Percentiles rank a stretch among this genome's conserved stretches.
phyloP scores from a whole-genome alignment of 2,797 vertebrate genomes.

The Fratercula arctica region DNA sequence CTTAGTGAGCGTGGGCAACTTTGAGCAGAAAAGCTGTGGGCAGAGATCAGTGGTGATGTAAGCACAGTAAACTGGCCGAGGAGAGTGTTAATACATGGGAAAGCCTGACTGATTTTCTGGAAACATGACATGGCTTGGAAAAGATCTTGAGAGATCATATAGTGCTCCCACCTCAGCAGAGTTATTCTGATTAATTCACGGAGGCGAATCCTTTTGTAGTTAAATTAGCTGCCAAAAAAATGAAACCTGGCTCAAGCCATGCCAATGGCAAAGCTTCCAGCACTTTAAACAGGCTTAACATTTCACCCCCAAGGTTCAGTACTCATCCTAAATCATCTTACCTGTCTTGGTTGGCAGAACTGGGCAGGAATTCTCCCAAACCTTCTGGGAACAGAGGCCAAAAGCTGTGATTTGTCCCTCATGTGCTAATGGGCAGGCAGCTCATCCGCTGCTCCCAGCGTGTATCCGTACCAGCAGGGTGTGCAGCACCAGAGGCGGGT shows the following conservation, averaged over 20 bases:
- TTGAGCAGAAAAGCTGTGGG: neutral
- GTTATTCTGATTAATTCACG: neutral
- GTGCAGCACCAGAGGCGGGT: neutral
- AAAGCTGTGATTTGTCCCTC: neutral
- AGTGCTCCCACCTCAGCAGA: neutral
- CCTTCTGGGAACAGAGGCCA: neutral
- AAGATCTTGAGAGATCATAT: neutral
- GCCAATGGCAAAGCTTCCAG: neutral
- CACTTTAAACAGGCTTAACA: fast-evolving
- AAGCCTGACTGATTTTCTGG: neutral
- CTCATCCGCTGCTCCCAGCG: neutral
- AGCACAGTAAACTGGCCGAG: neutral
- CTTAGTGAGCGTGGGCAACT: neutral
- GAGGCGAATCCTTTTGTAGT: neutral
- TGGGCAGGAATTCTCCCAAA: neutral
- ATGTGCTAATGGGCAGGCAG: neutral
- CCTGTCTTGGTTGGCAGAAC: neutral
- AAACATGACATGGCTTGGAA: neutral
- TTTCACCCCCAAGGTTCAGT: neutral
- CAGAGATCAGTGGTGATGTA: neutral
- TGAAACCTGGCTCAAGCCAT: neutral
- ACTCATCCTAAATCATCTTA: neutral
- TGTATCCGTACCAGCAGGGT: neutral
- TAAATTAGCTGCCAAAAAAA: neutral
- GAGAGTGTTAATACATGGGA: neutral